These are phyloP conservation scores for Enteromius radiatus DNA, from an alignment of 2,797 vertebrate genomes.

Conservation along the genomic window DNA sequence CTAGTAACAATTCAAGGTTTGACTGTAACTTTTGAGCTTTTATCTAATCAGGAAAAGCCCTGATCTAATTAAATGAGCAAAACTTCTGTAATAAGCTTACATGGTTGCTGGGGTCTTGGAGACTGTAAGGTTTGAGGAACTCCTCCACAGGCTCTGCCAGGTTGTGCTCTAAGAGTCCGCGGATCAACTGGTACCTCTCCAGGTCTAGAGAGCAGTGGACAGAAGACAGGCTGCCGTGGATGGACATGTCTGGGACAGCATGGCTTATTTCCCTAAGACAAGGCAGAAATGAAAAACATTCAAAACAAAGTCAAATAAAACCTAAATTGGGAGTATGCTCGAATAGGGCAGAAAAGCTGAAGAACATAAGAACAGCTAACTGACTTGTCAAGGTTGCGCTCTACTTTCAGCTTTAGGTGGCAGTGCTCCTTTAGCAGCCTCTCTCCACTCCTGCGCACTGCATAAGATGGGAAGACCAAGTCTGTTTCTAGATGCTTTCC, in stretches of 20 bases:
- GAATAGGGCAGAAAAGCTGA: background rate
- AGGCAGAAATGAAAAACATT: constrained; percentile 27
- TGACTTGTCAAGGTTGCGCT: constrained; percentile 95
- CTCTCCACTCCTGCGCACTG: constrained; percentile 85
- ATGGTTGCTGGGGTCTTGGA: constrained; percentile 92
- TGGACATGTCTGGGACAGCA: constrained; percentile 88
- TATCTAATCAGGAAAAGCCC: too few species aligned
- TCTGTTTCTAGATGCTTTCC: constrained; percentile 74
- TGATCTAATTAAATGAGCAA: background rate
- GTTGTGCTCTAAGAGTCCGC: constrained; percentile 92
- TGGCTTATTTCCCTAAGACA: constrained; percentile 90
- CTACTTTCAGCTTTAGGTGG: constrained; percentile 89
- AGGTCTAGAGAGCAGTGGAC: constrained; percentile 93
- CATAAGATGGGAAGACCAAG: constrained; percentile 88
- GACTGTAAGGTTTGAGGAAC: constrained; percentile 92
- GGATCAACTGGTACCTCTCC: constrained; percentile 90
- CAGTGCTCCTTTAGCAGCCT: constrained; percentile 91
- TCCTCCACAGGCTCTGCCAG: constrained; percentile 94
- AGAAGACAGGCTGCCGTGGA: constrained; percentile 91
- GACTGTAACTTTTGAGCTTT: too few species aligned
- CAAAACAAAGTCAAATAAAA: constrained; percentile 12
- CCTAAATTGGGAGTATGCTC: background rate
- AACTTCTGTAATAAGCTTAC: constrained; percentile 74
- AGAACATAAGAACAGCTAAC: constrained; percentile 1
- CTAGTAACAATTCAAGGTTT: too few species aligned